Evolutionary conservation across 2,888 invertebrate genomes (phyloP).

Genomic region (Strigamia crassipes): DNA sequence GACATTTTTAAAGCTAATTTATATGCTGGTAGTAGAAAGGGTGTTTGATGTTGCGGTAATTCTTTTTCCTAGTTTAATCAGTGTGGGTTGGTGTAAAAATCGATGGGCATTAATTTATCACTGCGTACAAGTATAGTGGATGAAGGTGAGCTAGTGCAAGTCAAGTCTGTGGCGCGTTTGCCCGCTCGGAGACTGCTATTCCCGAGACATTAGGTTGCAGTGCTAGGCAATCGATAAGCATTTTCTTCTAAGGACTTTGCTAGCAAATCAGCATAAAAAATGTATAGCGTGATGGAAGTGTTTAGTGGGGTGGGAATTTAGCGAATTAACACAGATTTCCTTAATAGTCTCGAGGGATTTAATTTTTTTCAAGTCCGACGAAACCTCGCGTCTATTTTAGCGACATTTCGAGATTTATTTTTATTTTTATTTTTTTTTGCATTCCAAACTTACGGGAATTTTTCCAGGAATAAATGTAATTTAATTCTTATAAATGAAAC

Average conservation of each 20-base stretch:
- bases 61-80: background rate
- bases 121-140: background rate
- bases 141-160: constrained; percentile 2
- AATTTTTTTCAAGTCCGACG: background rate
- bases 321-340: constrained; percentile 26
- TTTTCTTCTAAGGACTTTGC: constrained; percentile 30
- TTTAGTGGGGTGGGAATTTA: constrained; percentile 24
- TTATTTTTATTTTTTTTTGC: no score
- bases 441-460: no score
- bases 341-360: background rate
- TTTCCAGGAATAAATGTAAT: no score
- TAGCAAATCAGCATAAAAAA: constrained; percentile 31
- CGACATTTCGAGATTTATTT: no score
- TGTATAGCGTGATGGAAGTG: constrained; percentile 23
- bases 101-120: constrained; percentile 24
- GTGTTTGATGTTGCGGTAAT: background rate
- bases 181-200: constrained; percentile 10
- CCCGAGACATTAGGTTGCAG: constrained; percentile 21
- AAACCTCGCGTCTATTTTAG: no score
- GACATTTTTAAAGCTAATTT: constrained; percentile 3
- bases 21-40: background rate
- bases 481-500: no score
- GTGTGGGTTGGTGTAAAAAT: background rate
- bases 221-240: constrained; percentile 16
- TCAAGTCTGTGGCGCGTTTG: background rate